Percentiles rank a stretch among this genome's conserved stretches.
Conservation (phyloP, 2,113 vertebrate species). For the Archocentrus centrarchus region DNA sequence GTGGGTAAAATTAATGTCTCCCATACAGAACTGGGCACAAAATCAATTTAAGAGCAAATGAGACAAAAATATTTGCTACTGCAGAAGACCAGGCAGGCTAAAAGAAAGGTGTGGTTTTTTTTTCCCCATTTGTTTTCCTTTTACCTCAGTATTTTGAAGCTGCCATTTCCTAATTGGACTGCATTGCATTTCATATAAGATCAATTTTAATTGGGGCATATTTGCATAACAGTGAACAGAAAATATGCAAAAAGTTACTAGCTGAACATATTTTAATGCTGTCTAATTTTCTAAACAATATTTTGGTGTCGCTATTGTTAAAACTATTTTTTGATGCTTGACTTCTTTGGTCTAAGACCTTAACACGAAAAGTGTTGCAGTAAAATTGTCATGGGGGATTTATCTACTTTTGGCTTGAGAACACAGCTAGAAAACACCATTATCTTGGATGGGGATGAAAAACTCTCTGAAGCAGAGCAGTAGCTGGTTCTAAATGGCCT, state of each 20-base stretch:
- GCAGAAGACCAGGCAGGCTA: neutral
- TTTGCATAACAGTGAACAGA: conserved; percentile 60
- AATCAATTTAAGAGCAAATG: neutral
- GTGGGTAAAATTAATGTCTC: conserved; percentile 78
- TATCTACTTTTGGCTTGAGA: conserved; percentile 59
- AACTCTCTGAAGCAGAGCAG: conserved; percentile 63
- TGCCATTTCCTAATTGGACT: conserved; percentile 47
- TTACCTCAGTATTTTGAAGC: conserved; percentile 38
- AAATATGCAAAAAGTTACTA: conserved; percentile 11
- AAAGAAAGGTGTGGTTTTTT: neutral
- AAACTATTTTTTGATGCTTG: conserved; percentile 35
- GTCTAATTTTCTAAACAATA: conserved; percentile 33
- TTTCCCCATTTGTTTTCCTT: neutral
- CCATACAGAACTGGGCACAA: neutral
- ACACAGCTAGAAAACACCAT: conserved; percentile 67
- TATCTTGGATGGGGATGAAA: conserved; percentile 57
- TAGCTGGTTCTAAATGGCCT: conserved; percentile 65
- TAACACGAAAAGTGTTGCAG: conserved; percentile 47
- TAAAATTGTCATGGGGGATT: conserved; percentile 60
- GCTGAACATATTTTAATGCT: conserved; percentile 28
- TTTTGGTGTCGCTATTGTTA: conserved; percentile 23
- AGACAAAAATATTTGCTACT: neutral
- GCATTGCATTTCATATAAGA: conserved; percentile 37
- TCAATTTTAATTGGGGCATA: conserved; percentile 65
- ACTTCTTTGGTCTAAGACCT: conserved; percentile 18